These are phyloP conservation scores for Cliona cf. orientalis DNA, from an alignment of 37 sponge, comb jelly and placozoan species.

Conservation along the genomic window DNA sequence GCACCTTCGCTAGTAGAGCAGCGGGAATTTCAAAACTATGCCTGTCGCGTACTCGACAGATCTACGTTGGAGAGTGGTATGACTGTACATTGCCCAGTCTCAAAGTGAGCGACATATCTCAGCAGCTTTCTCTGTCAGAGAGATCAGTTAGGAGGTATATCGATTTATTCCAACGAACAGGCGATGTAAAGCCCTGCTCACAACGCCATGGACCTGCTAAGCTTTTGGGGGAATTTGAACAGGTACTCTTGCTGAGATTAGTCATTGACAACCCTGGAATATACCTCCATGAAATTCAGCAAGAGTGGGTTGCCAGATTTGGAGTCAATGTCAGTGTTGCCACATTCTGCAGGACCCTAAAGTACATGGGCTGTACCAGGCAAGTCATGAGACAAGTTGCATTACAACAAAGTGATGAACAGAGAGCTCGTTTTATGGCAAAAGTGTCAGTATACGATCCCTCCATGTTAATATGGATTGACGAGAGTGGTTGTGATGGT, in stretches of 20 bases:
- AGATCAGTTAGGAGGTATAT: conserved; percentile 25
- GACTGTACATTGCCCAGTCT: conserved; percentile 14
- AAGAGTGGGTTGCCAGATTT: conserved; percentile 2
- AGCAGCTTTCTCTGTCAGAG: not conserved
- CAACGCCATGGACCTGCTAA: conserved; percentile 19
- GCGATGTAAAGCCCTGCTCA: conserved; percentile 26
- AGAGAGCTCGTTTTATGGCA: conserved; percentile 16
- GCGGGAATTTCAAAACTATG: conserved; percentile 12
- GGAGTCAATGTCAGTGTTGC: conserved; percentile 15
- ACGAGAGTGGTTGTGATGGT: conserved; percentile 41
- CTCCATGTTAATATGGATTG: conserved; percentile 28
- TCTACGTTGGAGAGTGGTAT: conserved; percentile 28
- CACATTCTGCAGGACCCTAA: conserved; percentile 23
- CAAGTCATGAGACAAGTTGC: conserved; percentile 14
- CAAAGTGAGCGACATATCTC: not conserved
- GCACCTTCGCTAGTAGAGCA: conserved; percentile 1
- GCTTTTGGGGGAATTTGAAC: conserved; percentile 37
- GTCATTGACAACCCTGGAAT: conserved; percentile 31
- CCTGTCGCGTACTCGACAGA: conserved; percentile 11
- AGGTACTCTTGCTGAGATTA: conserved; percentile 21
- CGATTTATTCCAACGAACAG: conserved; percentile 12
- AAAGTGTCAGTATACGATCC: conserved; percentile 32
- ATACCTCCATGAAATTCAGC: conserved; percentile 34
- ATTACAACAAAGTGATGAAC: conserved; percentile 18
- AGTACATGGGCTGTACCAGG: conserved; percentile 25